Evolutionary conservation across 2,113 vertebrate species (phyloP).

Genomic region (Gnathonemus longibarbis): DNA sequence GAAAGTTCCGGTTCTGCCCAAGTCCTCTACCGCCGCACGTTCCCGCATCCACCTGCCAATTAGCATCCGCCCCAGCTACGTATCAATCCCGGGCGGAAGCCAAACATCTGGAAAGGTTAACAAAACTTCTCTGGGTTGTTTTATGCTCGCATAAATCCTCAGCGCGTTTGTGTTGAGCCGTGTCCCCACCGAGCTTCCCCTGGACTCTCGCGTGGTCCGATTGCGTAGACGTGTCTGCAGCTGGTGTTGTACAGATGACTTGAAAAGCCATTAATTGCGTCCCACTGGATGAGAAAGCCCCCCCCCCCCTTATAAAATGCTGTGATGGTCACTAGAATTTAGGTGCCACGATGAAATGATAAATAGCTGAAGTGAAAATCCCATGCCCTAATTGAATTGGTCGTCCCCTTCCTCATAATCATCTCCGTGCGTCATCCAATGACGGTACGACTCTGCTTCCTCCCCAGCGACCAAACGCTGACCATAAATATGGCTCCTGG

Average conservation of each 20-base stretch:
- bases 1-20: not conserved
- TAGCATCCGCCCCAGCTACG: not conserved
- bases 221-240: not conserved
- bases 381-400: not conserved
- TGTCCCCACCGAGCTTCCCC: not conserved
- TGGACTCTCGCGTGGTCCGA: not conserved
- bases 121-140: not conserved
- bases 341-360: not conserved
- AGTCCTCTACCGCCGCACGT: not conserved
- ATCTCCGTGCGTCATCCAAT: not conserved
- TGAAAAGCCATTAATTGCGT: not conserved
- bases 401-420: not conserved
- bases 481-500: not conserved
- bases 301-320: not conserved
- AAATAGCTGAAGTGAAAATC: not conserved
- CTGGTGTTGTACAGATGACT: not conserved
- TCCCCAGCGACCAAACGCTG: not conserved
- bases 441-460: not conserved
- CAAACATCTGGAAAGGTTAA: slow-evolving; percentile 14
- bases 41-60: not conserved
- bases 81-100: not conserved
- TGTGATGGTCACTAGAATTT: not conserved
- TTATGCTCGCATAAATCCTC: not conserved
- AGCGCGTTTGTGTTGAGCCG: not conserved
- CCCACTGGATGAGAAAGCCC: not conserved